Base-by-base conservation (phyloP, 2,797 vertebrate species). In the Tinamus major region DNA sequence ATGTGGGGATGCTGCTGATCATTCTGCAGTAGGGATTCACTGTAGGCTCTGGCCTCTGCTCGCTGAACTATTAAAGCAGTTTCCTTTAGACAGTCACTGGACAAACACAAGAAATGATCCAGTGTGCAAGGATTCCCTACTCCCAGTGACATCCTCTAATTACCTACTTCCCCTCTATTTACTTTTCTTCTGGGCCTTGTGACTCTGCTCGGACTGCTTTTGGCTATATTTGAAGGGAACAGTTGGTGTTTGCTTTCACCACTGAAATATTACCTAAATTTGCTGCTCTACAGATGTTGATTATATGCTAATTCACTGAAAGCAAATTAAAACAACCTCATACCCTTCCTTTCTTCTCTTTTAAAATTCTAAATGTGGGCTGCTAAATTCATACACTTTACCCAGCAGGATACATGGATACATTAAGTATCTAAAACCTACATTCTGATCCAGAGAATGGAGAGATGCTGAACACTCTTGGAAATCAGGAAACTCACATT, bases 201-300 rank as follows among this genome's bases (percentile, higher is more conserved):
- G 58, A 59, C 58, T 87, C 58, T 0, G 0, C 65, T 37, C 49
- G 85, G 46, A 72, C 49, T 82, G 35, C 33, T 80, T 41, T 85
- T 91, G 87, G 76, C 14, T 39, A 27, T n/a, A 20, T 62, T 85
- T 89, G 69, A 95, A 94, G 85, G 53, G 82, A 89, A 65, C 19
- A n/a, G 19, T 46, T 65, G 62, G 18, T 71, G 31, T 61, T 89
- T 83, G 26, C 59, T 78, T 92, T 92, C 27, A n/a, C 29, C 6
- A 29, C 3, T 87, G 84, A 95, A 94, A 59, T 85, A 85, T 83
- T 64, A 80, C 41, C 17, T 89, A 85, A 55, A 7, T 93, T 72
- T 86, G 20, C 20, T 80, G 14, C n/a, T 92, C 82, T 49, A 48
- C 48, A 80, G 67, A 68, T 80, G 42, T 42, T 79, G 49, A 46